Percentiles rank a stretch among this genome's conserved stretches.
phyloP scores from a whole-genome alignment of 2,797 vertebrate genomes.

The Sebastes cheni region DNA sequence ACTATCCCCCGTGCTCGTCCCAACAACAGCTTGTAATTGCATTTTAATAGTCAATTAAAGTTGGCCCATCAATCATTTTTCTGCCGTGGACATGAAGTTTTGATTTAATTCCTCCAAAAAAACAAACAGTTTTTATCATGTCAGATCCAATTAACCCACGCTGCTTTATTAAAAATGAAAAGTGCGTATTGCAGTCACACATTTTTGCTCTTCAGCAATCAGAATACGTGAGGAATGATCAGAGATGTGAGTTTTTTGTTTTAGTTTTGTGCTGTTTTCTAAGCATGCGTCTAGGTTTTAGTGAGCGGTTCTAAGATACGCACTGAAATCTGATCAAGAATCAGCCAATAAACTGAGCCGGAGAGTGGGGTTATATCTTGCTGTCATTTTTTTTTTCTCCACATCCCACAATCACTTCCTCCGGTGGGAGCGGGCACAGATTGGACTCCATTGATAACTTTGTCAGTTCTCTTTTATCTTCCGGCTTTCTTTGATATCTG shows the following conservation, averaged over 20 bases:
- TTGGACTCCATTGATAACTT: conserved; percentile 84
- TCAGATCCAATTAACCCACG: conserved; percentile 79
- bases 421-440: conserved; percentile 67
- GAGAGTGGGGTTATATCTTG: conserved; percentile 83
- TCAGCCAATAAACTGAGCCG: conserved; percentile 49
- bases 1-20: conserved; percentile 54
- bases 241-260: conserved; percentile 21
- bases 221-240: conserved; percentile 21
- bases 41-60: conserved; percentile 88
- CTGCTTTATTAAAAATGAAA: conserved; percentile 67
- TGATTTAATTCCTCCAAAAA: conserved; percentile 76
- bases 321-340: conserved; percentile 44
- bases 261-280: conserved; percentile 14
- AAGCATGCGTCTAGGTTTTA: conserved; percentile 9
- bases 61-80: conserved; percentile 82
- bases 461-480: conserved; percentile 85
- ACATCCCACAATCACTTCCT: conserved; percentile 82
- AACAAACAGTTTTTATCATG: conserved; percentile 73
- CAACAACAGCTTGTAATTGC: conserved; percentile 83
- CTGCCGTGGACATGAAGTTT: conserved; percentile 72
- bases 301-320: not conserved
- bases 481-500: conserved; percentile 86
- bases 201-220: not conserved
- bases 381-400: conserved; percentile 64
- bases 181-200: not conserved